phyloP scores from a whole-genome alignment of 1,140 invertebrate species.

The Drosophila miranda region DNA sequence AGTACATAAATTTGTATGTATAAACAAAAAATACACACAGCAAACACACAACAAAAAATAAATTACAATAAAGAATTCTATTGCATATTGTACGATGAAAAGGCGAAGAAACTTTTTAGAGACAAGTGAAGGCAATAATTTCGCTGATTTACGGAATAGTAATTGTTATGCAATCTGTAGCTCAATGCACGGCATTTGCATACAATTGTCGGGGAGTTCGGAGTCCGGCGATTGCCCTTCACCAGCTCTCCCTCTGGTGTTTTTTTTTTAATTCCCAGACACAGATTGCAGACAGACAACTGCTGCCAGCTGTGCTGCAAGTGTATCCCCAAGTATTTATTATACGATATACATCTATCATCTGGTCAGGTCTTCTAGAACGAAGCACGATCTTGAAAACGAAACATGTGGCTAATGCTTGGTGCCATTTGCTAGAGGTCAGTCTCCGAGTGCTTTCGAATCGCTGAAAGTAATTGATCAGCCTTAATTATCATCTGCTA shows the following conservation, averaged over 20 bases:
- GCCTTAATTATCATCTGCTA: slow-evolving; percentile 54
- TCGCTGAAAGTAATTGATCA: slow-evolving; percentile 60
- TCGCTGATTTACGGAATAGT: slow-evolving; percentile 8
- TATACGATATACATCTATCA: slow-evolving; percentile 34
- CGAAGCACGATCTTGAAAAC: slow-evolving; percentile 29
- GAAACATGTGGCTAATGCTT: slow-evolving; percentile 40
- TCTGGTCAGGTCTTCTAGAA: slow-evolving; percentile 32
- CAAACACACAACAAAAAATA: slow-evolving; percentile 41
- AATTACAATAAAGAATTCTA: slow-evolving; percentile 80
- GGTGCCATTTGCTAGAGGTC: slow-evolving; percentile 24
- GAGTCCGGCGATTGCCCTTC: slow-evolving; percentile 33
- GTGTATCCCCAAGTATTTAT: background rate
- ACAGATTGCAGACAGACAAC: slow-evolving; percentile 34
- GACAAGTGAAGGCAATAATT: slow-evolving; percentile 8
- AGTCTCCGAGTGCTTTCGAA: slow-evolving; percentile 28
- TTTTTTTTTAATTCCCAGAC: slow-evolving; percentile 28
- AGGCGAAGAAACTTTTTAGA: slow-evolving; percentile 23
- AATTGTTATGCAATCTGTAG: slow-evolving; percentile 69
- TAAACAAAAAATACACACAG: slow-evolving; percentile 22
- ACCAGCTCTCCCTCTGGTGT: slow-evolving; percentile 33
- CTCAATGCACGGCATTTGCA: slow-evolving; percentile 60
- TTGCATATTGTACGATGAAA: slow-evolving; percentile 68
- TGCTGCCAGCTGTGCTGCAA: slow-evolving; percentile 15
- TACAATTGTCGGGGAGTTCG: slow-evolving; percentile 57
- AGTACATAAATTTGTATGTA: slow-evolving; percentile 49